Percentiles rank a stretch among this genome's conserved stretches.
Conservation (phyloP, 2,888 invertebrate species). For the Pycnomerus fuliginosus region DNA sequence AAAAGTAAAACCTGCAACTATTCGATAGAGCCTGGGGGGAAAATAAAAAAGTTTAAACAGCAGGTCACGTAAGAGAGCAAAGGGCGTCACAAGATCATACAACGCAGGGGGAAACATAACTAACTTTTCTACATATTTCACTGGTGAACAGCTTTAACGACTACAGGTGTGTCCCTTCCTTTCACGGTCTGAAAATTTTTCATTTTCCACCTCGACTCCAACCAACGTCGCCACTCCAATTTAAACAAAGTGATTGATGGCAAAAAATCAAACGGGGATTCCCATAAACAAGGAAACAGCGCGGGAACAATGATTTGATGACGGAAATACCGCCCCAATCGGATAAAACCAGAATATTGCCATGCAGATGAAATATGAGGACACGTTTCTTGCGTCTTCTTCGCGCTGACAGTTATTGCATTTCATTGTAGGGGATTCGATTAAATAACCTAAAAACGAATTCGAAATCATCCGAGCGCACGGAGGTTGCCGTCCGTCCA, state of each 20-base stretch:
- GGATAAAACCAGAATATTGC: conserved; percentile 5
- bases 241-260: no score
- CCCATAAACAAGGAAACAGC: no score
- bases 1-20: conserved; percentile 15
- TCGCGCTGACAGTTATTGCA: conserved; percentile 18
- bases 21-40: conserved; percentile 17
- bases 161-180: conserved; percentile 10
- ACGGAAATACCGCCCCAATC: not conserved
- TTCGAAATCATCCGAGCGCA: no score
- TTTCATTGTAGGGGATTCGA: conserved; percentile 21
- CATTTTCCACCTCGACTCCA: no score
- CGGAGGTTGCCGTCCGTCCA: no score
- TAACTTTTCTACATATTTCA: conserved; percentile 16
- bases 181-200: conserved; percentile 6
- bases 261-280: no score
- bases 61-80: conserved; percentile 21
- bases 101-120: conserved; percentile 10
- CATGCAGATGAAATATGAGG: conserved; percentile 8
- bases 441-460: no score
- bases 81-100: conserved; percentile 9
- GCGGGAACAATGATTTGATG: no score
- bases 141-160: conserved; percentile 14
- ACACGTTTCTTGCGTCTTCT: conserved; percentile 11
- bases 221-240: no score
- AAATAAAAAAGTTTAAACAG: conserved; percentile 20